Evolutionary conservation across 2,113 vertebrate species (phyloP).

Genomic region (Pseudorectes ferrugineus): DNA sequence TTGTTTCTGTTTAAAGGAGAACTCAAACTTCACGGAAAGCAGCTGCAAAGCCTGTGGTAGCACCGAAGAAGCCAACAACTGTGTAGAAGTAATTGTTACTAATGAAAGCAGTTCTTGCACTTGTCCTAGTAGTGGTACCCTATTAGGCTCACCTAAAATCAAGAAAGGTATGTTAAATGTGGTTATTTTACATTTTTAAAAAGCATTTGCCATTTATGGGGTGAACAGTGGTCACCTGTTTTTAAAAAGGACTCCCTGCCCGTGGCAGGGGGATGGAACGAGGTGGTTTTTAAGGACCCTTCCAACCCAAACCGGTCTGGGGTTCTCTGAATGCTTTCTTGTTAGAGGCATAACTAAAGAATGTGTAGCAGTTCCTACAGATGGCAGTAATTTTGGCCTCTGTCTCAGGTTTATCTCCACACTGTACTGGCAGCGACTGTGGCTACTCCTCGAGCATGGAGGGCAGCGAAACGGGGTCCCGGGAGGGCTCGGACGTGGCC

Average conservation of each 20-base stretch:
- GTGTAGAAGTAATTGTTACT: slow-evolving; percentile 79
- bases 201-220: not conserved
- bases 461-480: slow-evolving; percentile 89
- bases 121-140: slow-evolving; percentile 78
- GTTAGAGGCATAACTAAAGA: not conserved
- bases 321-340: not conserved
- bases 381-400: not conserved
- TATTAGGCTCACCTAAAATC: slow-evolving; percentile 84
- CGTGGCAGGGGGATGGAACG: not conserved
- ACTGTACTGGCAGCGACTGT: slow-evolving; percentile 89
- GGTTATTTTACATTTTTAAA: not conserved
- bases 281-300: not conserved
- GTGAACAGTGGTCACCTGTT: not conserved
- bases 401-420: slow-evolving; percentile 80
- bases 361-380: not conserved
- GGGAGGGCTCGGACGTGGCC: slow-evolving; percentile 91
- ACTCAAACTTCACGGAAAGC: slow-evolving; percentile 75
- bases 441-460: slow-evolving; percentile 98
- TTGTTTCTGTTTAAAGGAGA: slow-evolving; percentile 72
- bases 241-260: not conserved
- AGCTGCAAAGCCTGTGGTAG: slow-evolving; percentile 86
- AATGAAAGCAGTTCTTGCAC: slow-evolving; percentile 83
- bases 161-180: slow-evolving; percentile 80
- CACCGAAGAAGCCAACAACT: slow-evolving; percentile 70
- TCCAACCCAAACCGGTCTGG: not conserved